A percentile compares a stretch with the other conserved stretches of the same genome.
phyloP scores from a whole-genome alignment of 1,140 invertebrate genomes.

The Sarcophaga peregrina region DNA sequence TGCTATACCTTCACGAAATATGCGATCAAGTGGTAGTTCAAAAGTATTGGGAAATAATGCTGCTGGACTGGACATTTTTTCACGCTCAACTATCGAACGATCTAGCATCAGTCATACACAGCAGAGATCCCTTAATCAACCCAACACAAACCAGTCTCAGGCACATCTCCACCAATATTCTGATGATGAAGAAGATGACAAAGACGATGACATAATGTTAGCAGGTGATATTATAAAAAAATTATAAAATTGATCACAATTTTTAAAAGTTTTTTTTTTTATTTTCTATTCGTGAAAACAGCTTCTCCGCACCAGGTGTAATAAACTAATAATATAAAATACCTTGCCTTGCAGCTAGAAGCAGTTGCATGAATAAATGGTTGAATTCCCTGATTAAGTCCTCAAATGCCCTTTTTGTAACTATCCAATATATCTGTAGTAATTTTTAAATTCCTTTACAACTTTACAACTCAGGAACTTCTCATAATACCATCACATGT shows the following conservation, averaged over 20 bases:
- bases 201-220: slow-evolving; percentile 53
- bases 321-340: neutral
- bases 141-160: neutral
- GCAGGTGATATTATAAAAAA: slow-evolving; percentile 48
- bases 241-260: neutral
- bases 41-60: slow-evolving; percentile 28
- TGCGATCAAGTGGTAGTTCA: slow-evolving; percentile 23
- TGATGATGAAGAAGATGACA: slow-evolving; percentile 44
- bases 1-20: slow-evolving; percentile 42
- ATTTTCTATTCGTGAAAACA: neutral
- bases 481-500: neutral
- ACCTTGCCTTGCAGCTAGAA: neutral
- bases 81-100: slow-evolving; percentile 43
- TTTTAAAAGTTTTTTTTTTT: neutral
- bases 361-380: neutral
- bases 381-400: neutral
- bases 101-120: slow-evolving; percentile 8
- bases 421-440: slow-evolving; percentile 35
- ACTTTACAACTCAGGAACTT: slow-evolving; percentile 10
- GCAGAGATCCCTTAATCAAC: slow-evolving; percentile 5
- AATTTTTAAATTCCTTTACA: neutral
- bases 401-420: no score
- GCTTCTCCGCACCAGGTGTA: slow-evolving; percentile 7
- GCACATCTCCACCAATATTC: slow-evolving; percentile 50
- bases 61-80: slow-evolving; percentile 28